Conservation (phyloP, 2,888 invertebrate species). For the Schrankia costaestrigalis region DNA sequence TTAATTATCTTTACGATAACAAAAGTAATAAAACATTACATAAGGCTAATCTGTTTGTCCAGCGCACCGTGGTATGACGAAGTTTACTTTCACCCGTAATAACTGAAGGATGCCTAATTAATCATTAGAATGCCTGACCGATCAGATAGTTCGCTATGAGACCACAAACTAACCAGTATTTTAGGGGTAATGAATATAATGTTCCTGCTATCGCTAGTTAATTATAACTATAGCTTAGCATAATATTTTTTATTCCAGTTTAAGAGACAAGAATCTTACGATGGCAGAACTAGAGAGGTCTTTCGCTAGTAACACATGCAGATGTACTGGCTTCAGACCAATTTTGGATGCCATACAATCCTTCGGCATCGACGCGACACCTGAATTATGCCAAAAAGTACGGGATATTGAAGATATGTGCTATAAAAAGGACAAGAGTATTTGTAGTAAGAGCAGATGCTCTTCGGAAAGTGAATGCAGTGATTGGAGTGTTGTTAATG, state of each 20-base stretch:
- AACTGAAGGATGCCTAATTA: no score
- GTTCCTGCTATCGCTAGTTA: no score
- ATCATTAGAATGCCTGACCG: no score
- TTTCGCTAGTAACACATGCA: conserved; percentile 88
- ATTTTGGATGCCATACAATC: conserved; percentile 89
- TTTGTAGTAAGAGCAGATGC: conserved; percentile 52
- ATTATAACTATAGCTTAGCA: neutral
- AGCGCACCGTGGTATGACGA: no score
- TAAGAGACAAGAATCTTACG: conserved; percentile 76
- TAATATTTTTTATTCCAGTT: conserved; percentile 42
- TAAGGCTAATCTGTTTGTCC: no score
- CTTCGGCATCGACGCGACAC: conserved; percentile 82
- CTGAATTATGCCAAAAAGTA: conserved; percentile 69
- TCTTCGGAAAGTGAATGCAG: conserved; percentile 43
- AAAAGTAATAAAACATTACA: no score
- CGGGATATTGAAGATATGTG: conserved; percentile 72
- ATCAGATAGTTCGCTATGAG: no score
- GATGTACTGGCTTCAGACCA: conserved; percentile 89
- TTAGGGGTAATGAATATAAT: no score
- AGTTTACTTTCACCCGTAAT: no score
- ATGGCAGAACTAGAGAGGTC: conserved; percentile 86
- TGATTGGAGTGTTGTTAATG: conserved; percentile 52
- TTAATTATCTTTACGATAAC: no score
- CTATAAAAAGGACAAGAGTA: conserved; percentile 32
- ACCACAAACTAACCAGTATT: no score